Percentiles rank a stretch among this genome's conserved stretches.
phyloP scores from a whole-genome alignment of 2,797 vertebrate species.

The Avahi laniger region DNA sequence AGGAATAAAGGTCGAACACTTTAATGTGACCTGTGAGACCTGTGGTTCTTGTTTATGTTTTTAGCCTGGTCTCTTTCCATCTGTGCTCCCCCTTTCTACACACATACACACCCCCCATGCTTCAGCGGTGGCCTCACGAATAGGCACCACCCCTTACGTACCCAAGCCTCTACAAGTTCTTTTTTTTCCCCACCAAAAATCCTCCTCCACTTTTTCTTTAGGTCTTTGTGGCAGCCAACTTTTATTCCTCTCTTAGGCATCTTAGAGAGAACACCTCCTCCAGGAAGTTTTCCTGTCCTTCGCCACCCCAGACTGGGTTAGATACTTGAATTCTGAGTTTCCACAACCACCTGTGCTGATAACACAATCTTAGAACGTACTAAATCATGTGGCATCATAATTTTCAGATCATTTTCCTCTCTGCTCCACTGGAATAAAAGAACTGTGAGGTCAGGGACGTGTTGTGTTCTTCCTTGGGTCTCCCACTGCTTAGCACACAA shows the following conservation, averaged over 20 bases:
- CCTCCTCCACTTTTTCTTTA: background rate
- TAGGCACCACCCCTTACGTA: background rate
- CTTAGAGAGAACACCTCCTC: background rate
- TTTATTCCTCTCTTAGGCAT: background rate
- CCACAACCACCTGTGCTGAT: background rate
- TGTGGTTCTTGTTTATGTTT: background rate
- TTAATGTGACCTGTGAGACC: background rate
- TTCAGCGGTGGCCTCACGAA: background rate
- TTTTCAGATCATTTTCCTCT: background rate
- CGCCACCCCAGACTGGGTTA: background rate
- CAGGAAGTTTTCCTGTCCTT: background rate
- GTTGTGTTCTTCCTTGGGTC: background rate
- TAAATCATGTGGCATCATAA: accelerated
- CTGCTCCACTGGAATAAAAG: background rate
- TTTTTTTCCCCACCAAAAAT: background rate
- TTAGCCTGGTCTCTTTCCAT: background rate
- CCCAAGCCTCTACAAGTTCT: background rate
- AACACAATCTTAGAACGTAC: no score
- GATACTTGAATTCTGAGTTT: background rate
- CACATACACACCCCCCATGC: background rate
- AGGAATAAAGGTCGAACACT: background rate
- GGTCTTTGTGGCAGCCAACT: background rate
- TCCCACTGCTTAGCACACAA: background rate
- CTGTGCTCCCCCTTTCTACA: background rate
- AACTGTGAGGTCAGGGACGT: background rate